Conservation (phyloP, 2,113 vertebrate species). For the Nettapus auritus region DNA sequence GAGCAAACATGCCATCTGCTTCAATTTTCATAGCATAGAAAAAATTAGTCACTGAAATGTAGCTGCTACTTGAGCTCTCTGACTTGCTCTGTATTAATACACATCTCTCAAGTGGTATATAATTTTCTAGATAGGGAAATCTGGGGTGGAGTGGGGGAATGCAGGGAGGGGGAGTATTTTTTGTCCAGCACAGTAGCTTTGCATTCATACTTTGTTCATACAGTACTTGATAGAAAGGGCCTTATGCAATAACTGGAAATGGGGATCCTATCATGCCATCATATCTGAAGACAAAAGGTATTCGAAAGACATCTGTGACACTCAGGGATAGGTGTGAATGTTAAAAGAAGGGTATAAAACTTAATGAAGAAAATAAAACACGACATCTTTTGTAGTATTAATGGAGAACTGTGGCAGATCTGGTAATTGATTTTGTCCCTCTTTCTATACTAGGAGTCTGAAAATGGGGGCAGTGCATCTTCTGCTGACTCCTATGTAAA, state of each 20-base stretch:
- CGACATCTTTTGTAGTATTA: neutral
- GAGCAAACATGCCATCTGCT: neutral
- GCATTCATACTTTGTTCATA: neutral
- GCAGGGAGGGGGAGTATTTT: neutral
- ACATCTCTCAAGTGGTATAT: neutral
- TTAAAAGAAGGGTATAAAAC: neutral
- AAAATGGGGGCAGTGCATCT: neutral
- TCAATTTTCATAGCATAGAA: neutral
- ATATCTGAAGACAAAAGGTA: neutral
- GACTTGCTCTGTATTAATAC: neutral
- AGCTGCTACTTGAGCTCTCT: neutral
- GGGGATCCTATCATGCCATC: neutral
- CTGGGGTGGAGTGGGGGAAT: fast-evolving
- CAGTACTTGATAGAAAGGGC: neutral
- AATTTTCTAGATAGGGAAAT: neutral
- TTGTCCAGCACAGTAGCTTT: neutral
- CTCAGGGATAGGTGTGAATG: neutral
- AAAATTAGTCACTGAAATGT: neutral
- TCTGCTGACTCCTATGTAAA: neutral
- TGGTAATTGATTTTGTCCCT: neutral
- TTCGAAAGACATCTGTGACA: neutral
- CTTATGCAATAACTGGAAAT: neutral
- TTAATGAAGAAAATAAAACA: neutral
- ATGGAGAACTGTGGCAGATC: neutral
- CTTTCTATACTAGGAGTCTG: neutral